These are phyloP conservation scores for Trachurus trachurus DNA, from an alignment of 2,797 vertebrate species.

Conservation along the genomic window DNA sequence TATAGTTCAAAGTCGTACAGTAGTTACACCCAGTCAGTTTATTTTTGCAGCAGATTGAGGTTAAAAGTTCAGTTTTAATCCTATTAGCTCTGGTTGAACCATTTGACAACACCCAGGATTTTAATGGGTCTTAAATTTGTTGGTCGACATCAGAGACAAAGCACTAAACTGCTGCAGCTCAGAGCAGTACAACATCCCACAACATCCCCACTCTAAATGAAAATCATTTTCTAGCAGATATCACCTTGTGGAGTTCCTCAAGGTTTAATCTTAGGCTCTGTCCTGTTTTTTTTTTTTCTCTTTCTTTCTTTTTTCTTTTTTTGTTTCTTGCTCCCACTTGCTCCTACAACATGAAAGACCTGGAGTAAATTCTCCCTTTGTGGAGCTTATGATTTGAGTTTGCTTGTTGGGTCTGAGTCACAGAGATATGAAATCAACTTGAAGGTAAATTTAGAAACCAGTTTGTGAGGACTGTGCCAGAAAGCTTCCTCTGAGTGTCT, in stretches of 20 bases:
- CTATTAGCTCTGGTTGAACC: slow-evolving; percentile 32
- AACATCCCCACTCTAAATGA: too few relatives aligned
- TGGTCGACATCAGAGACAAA: slow-evolving; percentile 37
- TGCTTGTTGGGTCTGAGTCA: neutral
- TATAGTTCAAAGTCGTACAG: neutral
- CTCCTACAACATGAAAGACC: slow-evolving; percentile 1
- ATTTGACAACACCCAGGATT: slow-evolving; percentile 25
- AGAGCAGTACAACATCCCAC: neutral
- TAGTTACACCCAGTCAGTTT: slow-evolving; percentile 10
- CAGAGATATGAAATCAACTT: neutral
- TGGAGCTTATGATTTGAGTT: neutral
- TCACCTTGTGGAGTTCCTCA: slow-evolving; percentile 29
- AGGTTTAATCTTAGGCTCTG: slow-evolving; percentile 7
- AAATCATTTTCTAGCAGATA: neutral
- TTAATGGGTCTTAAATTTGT: slow-evolving; percentile 28
- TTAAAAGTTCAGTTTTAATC: slow-evolving; percentile 47
- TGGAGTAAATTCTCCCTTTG: neutral
- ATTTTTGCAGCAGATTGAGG: slow-evolving; percentile 25
- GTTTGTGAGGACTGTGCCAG: neutral
- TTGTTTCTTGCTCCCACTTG: neutral
- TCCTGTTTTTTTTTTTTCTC: neutral
- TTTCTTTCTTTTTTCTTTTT: neutral
- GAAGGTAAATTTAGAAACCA: neutral
- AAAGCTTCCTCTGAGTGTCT: neutral
- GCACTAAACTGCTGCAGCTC: slow-evolving; percentile 21